phyloP scores from a whole-genome alignment of 1,140 invertebrate genomes.

The Chionoecetes opilio region DNA sequence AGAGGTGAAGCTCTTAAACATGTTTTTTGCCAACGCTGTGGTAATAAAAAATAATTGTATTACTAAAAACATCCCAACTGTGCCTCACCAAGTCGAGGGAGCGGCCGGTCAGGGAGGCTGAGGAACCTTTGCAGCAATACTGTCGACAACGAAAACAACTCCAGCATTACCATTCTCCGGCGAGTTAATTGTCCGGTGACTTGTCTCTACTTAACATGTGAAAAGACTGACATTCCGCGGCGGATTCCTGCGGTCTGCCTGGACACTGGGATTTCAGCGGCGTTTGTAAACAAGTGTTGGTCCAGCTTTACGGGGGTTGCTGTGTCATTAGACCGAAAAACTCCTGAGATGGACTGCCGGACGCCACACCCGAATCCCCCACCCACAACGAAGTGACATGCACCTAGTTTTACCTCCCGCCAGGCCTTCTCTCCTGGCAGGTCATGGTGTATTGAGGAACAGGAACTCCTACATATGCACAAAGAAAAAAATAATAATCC shows the following conservation, averaged over 20 bases:
- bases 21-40: slow-evolving; percentile 28
- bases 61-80: slow-evolving; percentile 20
- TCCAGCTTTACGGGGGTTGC: slow-evolving; percentile 58
- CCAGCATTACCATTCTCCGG: slow-evolving; percentile 15
- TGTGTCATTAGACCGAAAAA: slow-evolving; percentile 45
- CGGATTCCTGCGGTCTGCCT: slow-evolving; percentile 57
- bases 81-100: not conserved
- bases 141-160: not conserved
- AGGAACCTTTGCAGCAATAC: not conserved
- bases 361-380: not conserved
- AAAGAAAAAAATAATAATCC: not conserved
- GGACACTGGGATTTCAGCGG: slow-evolving; percentile 58
- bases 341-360: slow-evolving; percentile 28
- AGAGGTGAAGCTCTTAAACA: slow-evolving; percentile 3
- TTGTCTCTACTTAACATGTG: slow-evolving; percentile 65
- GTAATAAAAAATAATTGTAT: slow-evolving; percentile 32
- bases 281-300: slow-evolving; percentile 64
- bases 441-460: not conserved
- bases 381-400: no score
- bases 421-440: not conserved
- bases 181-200: slow-evolving; percentile 39
- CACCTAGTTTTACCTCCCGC: not conserved
- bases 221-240: slow-evolving; percentile 59
- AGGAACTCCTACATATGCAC: not conserved
- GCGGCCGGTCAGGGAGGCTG: not conserved